phyloP scores from a whole-genome alignment of 2,113 vertebrate species.

The Nipponia nippon region DNA sequence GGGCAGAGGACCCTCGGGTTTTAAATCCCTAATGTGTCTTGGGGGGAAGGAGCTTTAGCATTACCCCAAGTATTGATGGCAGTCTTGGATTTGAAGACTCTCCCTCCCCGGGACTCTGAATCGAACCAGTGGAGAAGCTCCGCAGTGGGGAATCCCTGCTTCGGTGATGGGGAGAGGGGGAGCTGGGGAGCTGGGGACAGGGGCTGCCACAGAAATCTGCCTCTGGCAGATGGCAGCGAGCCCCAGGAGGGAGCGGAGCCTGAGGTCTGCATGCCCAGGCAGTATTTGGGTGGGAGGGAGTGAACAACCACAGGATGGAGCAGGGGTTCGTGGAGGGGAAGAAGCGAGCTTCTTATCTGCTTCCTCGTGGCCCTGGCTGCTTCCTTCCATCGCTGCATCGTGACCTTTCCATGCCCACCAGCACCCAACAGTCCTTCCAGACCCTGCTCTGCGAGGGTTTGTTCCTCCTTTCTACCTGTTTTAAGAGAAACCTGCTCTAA shows the following conservation, averaged over 20 bases:
- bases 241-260: background rate
- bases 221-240: background rate
- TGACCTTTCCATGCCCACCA: background rate
- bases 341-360: slow-evolving; percentile 24
- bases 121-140: background rate
- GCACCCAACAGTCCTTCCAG: background rate
- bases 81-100: background rate
- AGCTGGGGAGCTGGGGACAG: background rate
- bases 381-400: background rate
- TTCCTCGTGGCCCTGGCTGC: background rate
- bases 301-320: slow-evolving; percentile 8
- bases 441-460: fast-evolving
- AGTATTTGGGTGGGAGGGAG: background rate
- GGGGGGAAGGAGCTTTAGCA: background rate
- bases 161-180: background rate
- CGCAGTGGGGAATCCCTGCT: background rate
- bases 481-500: background rate
- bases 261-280: background rate
- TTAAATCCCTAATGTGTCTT: background rate
- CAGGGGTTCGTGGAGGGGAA: background rate
- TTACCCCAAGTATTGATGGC: fast-evolving
- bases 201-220: background rate
- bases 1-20: background rate
- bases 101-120: background rate
- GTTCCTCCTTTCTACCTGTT: background rate